Conservation (phyloP, 2,888 invertebrate species). For the Phorcus lineatus region DNA sequence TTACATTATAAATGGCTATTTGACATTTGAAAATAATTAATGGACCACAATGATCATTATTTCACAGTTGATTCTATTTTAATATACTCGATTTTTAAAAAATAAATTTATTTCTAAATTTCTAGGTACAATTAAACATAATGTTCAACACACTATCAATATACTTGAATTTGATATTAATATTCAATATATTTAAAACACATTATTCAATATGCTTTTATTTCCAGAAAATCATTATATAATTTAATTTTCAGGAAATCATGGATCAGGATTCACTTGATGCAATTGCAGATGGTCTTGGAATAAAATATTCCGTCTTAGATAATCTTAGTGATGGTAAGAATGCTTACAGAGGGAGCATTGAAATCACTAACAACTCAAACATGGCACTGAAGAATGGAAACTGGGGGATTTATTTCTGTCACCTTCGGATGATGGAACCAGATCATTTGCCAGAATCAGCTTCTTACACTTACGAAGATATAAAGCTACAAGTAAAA, state of each 20-base stretch:
- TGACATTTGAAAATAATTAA: too few relatives aligned
- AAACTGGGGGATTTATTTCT: constrained; percentile 66
- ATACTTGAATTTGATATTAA: too few relatives aligned
- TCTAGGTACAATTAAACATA: too few relatives aligned
- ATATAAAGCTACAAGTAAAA: constrained; percentile 53
- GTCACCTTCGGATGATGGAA: constrained; percentile 68
- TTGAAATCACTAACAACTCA: not conserved
- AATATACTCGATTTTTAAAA: too few relatives aligned
- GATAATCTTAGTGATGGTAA: constrained; percentile 64
- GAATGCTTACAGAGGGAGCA: constrained; percentile 47
- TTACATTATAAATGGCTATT: too few relatives aligned
- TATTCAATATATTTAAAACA: too few relatives aligned
- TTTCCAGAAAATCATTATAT: not conserved
- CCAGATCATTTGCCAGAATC: constrained; percentile 54
- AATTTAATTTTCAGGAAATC: not conserved
- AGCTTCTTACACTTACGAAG: constrained; percentile 43
- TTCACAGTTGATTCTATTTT: too few relatives aligned
- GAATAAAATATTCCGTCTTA: constrained; percentile 53
- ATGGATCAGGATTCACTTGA: constrained; percentile 54
- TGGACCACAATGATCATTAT: too few relatives aligned
- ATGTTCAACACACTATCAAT: too few relatives aligned
- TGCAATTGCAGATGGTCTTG: constrained; percentile 48
- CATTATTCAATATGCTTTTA: not conserved
- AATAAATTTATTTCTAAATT: too few relatives aligned
- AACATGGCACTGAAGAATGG: constrained; percentile 34